Evolutionary conservation across 2,113 vertebrate genomes (phyloP).

Genomic region (Toxostoma redivivum): DNA sequence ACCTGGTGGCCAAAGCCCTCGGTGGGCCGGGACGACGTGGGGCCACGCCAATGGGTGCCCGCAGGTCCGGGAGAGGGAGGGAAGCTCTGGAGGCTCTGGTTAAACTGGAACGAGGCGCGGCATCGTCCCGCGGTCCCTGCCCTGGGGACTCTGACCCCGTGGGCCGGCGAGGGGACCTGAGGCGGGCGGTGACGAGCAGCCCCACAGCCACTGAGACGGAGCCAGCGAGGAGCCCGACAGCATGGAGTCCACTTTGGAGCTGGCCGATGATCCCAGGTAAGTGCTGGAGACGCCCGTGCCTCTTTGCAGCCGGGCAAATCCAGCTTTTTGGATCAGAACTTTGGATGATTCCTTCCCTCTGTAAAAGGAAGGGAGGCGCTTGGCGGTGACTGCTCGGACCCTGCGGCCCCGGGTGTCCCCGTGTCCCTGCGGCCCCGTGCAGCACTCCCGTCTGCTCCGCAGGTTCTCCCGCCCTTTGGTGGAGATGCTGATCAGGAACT

Average conservation of each 20-base stretch:
- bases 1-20: background rate
- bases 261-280: slow-evolving; percentile 50
- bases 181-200: background rate
- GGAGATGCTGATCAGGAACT: slow-evolving; percentile 67
- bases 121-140: background rate
- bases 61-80: background rate
- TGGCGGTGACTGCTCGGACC: background rate
- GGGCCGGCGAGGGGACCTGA: background rate
- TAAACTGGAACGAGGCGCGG: background rate
- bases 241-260: slow-evolving; percentile 29
- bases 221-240: background rate
- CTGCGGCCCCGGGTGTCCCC: background rate
- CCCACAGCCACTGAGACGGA: background rate
- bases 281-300: fast-evolving
- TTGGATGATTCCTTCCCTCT: background rate
- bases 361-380: background rate
- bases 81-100: background rate
- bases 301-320: background rate
- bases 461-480: slow-evolving; percentile 67
- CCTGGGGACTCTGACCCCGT: slow-evolving; percentile 49
- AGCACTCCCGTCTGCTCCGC: background rate
- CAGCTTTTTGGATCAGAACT: background rate
- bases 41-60: background rate
- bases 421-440: fast-evolving
- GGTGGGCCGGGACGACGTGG: background rate